phyloP scores from a whole-genome alignment of 2,797 vertebrate genomes.

The Kryptopterus vitreolus region DNA sequence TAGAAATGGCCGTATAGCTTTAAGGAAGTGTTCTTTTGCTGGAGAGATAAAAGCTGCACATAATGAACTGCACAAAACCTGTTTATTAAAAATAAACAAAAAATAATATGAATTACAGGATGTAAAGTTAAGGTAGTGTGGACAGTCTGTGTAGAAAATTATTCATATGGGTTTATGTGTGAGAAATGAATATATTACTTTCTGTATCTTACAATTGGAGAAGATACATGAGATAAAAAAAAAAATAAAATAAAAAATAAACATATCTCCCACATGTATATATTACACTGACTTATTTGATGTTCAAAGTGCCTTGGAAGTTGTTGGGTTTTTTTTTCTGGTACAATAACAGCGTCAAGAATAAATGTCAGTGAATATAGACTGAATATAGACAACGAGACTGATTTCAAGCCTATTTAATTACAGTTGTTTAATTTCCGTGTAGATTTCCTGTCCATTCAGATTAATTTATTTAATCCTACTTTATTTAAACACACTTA shows the following conservation, averaged over 20 bases:
- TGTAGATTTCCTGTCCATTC: background rate
- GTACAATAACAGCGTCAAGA: background rate
- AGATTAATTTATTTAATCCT: background rate
- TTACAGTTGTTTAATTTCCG: background rate
- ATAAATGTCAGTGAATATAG: background rate
- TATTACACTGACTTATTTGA: background rate
- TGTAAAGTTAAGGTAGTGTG: background rate
- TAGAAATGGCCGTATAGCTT: background rate
- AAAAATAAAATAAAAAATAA: background rate
- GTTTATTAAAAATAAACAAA: too few relatives aligned
- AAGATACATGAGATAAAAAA: background rate
- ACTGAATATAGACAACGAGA: background rate
- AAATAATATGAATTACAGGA: background rate
- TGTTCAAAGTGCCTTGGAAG: too few relatives aligned
- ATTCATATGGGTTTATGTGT: background rate
- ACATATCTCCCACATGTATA: background rate
- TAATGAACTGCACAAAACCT: background rate
- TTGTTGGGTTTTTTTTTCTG: too few relatives aligned
- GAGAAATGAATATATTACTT: background rate
- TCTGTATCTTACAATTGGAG: background rate
- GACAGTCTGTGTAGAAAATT: background rate
- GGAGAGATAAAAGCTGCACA: background rate
- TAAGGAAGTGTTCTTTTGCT: background rate
- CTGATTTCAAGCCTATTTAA: background rate
- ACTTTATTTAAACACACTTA: background rate